Conservation (phyloP, 92 coral and sea anemone species). For the Micromussa lordhowensis region DNA sequence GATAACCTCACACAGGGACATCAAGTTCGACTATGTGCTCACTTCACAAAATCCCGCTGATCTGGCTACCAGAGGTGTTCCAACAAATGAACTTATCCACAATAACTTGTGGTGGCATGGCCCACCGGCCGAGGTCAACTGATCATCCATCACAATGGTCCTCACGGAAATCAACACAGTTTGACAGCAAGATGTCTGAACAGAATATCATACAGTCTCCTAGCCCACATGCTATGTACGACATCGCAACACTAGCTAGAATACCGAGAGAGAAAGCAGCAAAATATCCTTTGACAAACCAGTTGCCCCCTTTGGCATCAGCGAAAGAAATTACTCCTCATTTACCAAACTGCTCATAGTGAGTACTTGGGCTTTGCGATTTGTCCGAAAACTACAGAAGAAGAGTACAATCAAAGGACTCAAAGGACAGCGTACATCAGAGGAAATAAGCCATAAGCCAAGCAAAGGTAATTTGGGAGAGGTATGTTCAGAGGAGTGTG, state of each 20-base stretch:
- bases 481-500: slow-evolving; percentile 29
- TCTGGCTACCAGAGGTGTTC: too few species aligned
- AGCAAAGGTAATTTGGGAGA: slow-evolving; percentile 31
- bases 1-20: neutral
- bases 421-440: neutral
- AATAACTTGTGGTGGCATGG: too few species aligned
- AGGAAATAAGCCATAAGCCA: neutral
- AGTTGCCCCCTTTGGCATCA: too few species aligned
- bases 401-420: slow-evolving; percentile 27
- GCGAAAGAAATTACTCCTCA: too few species aligned
- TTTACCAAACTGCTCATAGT: too few species aligned
- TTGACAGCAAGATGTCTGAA: too few species aligned
- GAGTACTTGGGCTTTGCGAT: slow-evolving; percentile 20
- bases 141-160: slow-evolving; percentile 12
- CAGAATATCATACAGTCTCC: slow-evolving; percentile 1
- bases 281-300: neutral
- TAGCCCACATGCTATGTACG: slow-evolving; percentile 26
- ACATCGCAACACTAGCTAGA: neutral
- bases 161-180: slow-evolving; percentile 17
- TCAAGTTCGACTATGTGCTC: slow-evolving; percentile 30
- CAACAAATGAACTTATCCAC: too few species aligned
- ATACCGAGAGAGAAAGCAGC: slow-evolving; percentile 2
- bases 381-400: slow-evolving; percentile 33
- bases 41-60: too few species aligned
- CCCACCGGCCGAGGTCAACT: slow-evolving; percentile 20